Conservation (phyloP, 1,140 invertebrate species). For the Spodoptera frugiperda region DNA sequence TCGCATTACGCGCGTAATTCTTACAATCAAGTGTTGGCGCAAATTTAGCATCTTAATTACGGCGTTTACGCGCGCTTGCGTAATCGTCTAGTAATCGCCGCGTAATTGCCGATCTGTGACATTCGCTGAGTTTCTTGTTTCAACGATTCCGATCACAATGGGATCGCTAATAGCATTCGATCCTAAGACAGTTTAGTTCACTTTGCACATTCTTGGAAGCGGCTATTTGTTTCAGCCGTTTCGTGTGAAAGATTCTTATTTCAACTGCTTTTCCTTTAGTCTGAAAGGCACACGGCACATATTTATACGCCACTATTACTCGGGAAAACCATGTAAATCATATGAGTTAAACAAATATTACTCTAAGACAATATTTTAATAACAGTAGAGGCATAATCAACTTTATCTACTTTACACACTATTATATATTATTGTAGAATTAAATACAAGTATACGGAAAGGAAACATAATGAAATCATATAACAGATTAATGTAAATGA, state of each 20-base stretch:
- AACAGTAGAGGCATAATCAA: neutral
- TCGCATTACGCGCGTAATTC: constrained; percentile 20
- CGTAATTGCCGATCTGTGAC: constrained; percentile 56
- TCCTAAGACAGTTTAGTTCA: constrained; percentile 1
- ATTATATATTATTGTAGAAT: neutral
- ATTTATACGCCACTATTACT: too few species aligned
- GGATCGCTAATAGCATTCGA: constrained; percentile 43
- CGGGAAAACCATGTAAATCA: neutral
- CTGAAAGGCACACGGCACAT: too few species aligned
- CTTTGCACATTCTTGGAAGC: neutral
- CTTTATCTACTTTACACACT: neutral
- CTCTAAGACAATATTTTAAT: neutral
- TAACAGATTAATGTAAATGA: too few species aligned
- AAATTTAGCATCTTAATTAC: constrained; percentile 58
- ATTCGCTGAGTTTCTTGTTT: constrained; percentile 50
- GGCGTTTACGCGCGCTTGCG: constrained; percentile 55
- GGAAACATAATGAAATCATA: neutral
- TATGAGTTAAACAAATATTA: neutral
- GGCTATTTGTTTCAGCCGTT: constrained; percentile 46
- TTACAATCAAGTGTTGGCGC: constrained; percentile 46
- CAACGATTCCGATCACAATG: constrained; percentile 54
- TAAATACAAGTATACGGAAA: neutral
- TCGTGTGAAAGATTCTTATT: neutral
- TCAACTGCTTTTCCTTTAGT: neutral
- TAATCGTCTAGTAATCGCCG: constrained; percentile 51